Base-by-base conservation (phyloP, 2,888 invertebrate species). In the Tachina lurida region DNA sequence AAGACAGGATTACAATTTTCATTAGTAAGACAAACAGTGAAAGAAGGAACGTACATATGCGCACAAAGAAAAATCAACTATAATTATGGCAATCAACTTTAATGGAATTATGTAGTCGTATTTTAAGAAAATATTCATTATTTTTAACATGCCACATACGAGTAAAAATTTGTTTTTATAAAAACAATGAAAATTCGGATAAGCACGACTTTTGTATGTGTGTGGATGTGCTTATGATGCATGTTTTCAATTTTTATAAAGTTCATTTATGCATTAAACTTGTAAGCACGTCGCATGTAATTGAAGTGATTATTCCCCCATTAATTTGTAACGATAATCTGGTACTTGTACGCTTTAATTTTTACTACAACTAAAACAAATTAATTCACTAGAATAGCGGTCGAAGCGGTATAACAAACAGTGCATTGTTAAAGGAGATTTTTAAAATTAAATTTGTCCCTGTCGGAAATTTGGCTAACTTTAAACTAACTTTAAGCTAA, bases 21-120 rank as follows among this genome's bases (percentile, higher is more conserved):
- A 43, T 49, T 19, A 41, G 45, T 63, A 41, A 71, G 70, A 56
- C 47, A 56, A 49, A 17, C 3, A 45, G 45, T 31, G n/a, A 19
- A 41, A 5, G 17, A 10, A 41, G n/a, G 19, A 62, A 19, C 13
- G 56, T 15, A 22, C 45, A 63, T 19, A 45, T 13, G 19, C 1
- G 54, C 19, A 71, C 47, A 31, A 54, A 62, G 43, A 43, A 71
- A 65, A 62, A 31, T 19, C 41, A 22, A 49, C 15, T 43, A 39
- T 84, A 76, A 84, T 84, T 76, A 80, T 73, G 43, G 52, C 60
- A 84, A 84, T 80, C 71, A 84, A 77, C 54, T 77, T 60, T 81
- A 84, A 84, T 81, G 80, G 54, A 77, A 73, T 81, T 63, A 77
- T 84, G 84, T 73, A 62, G 71, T 68, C 39, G 54, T n/a, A 47